Evolutionary conservation across 1,140 invertebrate genomes (phyloP), one percentile per base, ranked within the genome.

Genomic region (Arctopsyche grandis): DNA sequence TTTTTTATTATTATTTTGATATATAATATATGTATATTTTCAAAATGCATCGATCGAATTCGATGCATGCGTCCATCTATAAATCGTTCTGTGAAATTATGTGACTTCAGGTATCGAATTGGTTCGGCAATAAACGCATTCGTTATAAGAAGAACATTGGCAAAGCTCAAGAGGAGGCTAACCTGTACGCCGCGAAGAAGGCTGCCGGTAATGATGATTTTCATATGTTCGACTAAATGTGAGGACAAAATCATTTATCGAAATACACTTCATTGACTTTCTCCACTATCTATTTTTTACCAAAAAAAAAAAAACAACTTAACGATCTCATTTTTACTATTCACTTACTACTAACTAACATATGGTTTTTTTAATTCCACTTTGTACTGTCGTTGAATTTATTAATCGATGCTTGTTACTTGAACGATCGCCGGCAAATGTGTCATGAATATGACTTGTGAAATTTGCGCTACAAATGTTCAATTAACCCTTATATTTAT

Each of bases 61-160:
- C 29, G 29, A 38, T 38, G 29, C 29, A 4, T n/a, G n/a, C 29
- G 29, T 7, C 29, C 3, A 1, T 38, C 29, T 38, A 38, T 38
- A 38, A 38, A 38, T 7, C 29, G 29, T 38, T 4, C 7, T 38
- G 29, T 38, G 29, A 4, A 7, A 38, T 38, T 38, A 7, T 52
- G 10, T 16, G 48, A 52, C 16, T 52, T 0, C 91, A 98, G 94
- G 96, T 98, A 75, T 98, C 96, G 77, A 98, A 98, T 91, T 99
- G 99, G 99, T 99, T 99, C 87, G 99, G 99, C 82, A 99, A 99
- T 90, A 99, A 99, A 88, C 93, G 99, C 85, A 99, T 99, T 90
- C 94, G 99, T 85, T 99, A 99, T 90, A 99, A 99, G 93, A 99
- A 99, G 91, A 99, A 99, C 88, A 99, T 99, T 82, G 98, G 98